Evolutionary conservation across 2,888 invertebrate genomes (phyloP).

Genomic region (Enchytraeus crypticus): DNA sequence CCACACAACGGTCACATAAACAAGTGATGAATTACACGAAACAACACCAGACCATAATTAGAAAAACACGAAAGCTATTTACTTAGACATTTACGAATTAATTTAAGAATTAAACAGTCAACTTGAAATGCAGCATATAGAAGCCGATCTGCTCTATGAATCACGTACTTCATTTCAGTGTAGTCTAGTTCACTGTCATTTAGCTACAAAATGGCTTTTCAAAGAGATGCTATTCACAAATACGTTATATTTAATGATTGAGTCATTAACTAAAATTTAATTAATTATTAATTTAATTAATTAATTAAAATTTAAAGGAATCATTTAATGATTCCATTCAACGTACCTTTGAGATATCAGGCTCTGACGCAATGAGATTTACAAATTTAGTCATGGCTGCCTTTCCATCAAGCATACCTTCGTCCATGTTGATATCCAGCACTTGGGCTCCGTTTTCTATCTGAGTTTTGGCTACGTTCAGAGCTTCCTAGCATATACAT

Average conservation of each 20-base stretch:
- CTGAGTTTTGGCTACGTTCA: slow-evolving; percentile 53
- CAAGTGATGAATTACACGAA: too few species aligned
- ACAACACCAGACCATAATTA: too few species aligned
- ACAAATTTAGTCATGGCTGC: slow-evolving; percentile 54
- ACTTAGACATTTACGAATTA: too few species aligned
- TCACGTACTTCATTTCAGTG: too few species aligned
- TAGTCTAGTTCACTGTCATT: too few species aligned
- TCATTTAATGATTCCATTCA: neutral
- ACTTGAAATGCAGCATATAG: too few species aligned
- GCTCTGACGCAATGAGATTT: slow-evolving; percentile 54
- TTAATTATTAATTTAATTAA: neutral
- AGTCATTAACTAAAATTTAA: neutral
- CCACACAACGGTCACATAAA: too few species aligned
- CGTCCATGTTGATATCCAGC: slow-evolving; percentile 57
- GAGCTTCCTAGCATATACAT: slow-evolving; percentile 51
- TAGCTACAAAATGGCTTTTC: too few species aligned
- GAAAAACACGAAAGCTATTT: too few species aligned
- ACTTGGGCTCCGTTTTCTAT: slow-evolving; percentile 57
- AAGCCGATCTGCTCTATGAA: too few species aligned
- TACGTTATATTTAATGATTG: neutral
- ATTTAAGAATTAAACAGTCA: too few species aligned
- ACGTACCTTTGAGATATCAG: slow-evolving; percentile 53
- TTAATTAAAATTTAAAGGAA: neutral
- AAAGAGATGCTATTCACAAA: neutral
- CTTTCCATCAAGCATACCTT: slow-evolving; percentile 55